These are phyloP conservation scores for Tachysurus vachellii DNA, from an alignment of 2,113 vertebrate species.

Conservation along the genomic window DNA sequence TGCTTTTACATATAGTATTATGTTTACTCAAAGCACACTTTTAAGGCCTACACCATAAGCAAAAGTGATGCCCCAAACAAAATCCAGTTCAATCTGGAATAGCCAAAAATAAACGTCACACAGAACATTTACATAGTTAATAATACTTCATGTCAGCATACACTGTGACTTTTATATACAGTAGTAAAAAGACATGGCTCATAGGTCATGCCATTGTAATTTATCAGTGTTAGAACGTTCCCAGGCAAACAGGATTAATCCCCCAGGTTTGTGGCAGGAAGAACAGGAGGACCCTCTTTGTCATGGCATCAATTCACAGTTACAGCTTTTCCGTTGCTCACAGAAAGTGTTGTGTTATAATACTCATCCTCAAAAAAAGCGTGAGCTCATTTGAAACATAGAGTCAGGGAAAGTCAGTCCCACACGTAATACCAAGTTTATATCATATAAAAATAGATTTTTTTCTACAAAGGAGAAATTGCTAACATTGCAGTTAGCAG, in stretches of 20 bases:
- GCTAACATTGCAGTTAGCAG: not conserved
- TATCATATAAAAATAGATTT: not conserved
- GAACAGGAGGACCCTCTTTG: not conserved
- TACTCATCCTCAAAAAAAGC: constrained; percentile 25
- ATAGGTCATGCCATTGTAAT: not conserved
- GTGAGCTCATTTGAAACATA: not conserved
- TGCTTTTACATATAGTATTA: not conserved
- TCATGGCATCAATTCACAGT: constrained; percentile 9
- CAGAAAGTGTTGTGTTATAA: not conserved
- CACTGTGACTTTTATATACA: constrained; percentile 5
- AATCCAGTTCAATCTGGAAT: not conserved
- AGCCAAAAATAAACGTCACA: not conserved
- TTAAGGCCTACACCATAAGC: constrained; percentile 17
- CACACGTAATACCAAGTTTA: not conserved
- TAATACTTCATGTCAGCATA: constrained; percentile 48
- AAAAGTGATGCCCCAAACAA: not conserved
- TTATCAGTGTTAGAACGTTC: not conserved
- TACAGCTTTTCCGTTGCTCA: not conserved
- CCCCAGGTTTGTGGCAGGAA: not conserved
- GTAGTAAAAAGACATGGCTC: constrained; percentile 12
- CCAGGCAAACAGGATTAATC: not conserved
- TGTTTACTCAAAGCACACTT: not conserved
- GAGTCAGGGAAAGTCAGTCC: not conserved
- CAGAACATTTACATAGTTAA: constrained; percentile 7
- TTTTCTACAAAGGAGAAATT: constrained; percentile 1